These are phyloP conservation scores for Neogobius melanostomus DNA, from an alignment of 2,113 vertebrate genomes.

Conservation along the genomic window DNA sequence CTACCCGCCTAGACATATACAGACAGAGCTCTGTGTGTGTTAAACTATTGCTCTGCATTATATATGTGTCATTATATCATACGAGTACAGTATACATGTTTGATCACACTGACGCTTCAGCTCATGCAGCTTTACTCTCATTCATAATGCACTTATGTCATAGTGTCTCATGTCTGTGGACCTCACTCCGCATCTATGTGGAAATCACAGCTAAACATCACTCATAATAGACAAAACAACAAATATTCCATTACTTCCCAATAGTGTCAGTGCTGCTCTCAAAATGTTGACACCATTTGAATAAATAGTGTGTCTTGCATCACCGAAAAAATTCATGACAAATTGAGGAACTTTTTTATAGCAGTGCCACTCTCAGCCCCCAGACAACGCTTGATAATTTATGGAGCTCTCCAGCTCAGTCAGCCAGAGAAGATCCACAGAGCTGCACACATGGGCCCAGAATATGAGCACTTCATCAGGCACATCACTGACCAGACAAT, in stretches of 20 bases:
- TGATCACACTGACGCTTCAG: background rate
- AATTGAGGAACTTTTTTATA: constrained; percentile 3
- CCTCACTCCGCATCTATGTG: background rate
- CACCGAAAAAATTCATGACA: background rate
- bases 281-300: background rate
- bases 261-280: background rate
- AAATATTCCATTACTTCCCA: background rate
- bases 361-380: constrained; percentile 3
- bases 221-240: background rate
- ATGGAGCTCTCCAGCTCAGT: constrained; percentile 26
- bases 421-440: constrained; percentile 11
- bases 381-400: constrained; percentile 24
- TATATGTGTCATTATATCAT: constrained; percentile 3
- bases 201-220: background rate
- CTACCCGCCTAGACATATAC: background rate
- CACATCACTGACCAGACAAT: background rate
- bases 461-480: constrained; percentile 8
- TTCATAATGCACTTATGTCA: constrained; percentile 3
- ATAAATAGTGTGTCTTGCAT: background rate
- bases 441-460: constrained; percentile 1
- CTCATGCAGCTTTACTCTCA: background rate
- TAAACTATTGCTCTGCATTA: constrained; percentile 9
- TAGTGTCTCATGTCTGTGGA: background rate
- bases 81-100: constrained; percentile 3
- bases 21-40: background rate